phyloP scores from a whole-genome alignment of 2,113 vertebrate species.

The Scopus umbretta region DNA sequence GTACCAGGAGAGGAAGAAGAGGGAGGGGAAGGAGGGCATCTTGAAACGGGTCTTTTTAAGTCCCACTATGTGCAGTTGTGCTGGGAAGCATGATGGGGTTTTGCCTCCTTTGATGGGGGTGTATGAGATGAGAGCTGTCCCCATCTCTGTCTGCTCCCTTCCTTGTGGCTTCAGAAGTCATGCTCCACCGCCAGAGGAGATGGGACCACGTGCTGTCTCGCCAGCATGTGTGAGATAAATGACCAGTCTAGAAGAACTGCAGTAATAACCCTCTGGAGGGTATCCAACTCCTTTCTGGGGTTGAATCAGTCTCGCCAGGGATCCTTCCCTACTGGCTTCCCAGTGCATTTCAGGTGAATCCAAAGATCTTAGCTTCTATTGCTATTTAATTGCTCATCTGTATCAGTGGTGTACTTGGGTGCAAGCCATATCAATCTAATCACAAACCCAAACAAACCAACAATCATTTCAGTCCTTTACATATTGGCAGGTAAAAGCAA shows the following conservation, averaged over 20 bases:
- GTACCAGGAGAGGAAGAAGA: accelerated
- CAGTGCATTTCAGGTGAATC: neutral
- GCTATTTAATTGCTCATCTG: neutral
- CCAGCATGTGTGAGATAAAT: neutral
- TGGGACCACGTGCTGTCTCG: accelerated
- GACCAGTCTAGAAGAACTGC: neutral
- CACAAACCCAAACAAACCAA: neutral
- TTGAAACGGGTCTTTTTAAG: neutral
- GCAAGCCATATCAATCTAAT: neutral
- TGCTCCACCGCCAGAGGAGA: neutral
- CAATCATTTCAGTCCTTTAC: neutral
- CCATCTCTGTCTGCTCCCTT: neutral
- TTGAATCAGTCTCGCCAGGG: neutral
- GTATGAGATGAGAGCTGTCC: neutral
- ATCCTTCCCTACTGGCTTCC: neutral
- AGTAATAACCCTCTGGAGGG: neutral
- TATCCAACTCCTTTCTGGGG: neutral
- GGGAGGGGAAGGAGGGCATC: neutral
- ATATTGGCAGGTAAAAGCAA: neutral
- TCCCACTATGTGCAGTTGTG: accelerated
- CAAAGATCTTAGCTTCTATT: neutral
- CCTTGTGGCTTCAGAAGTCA: neutral
- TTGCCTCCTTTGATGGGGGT: neutral
- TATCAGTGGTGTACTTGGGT: neutral
- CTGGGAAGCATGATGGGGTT: neutral